phyloP scores from a whole-genome alignment of 1,140 invertebrate species.

The Steinernema khuongi region DNA sequence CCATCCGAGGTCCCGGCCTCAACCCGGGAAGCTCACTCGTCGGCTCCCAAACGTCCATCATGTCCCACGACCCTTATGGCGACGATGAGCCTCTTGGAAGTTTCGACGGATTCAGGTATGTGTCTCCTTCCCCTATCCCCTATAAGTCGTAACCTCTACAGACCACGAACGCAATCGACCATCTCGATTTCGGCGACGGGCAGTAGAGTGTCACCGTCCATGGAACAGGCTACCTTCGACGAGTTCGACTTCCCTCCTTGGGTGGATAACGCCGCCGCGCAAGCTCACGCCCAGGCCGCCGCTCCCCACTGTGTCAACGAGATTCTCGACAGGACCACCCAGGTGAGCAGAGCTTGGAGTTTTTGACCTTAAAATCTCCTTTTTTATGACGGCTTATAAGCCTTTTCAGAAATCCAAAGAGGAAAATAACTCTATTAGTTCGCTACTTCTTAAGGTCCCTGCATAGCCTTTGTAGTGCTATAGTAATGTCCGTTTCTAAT shows the following conservation, averaged over 20 bases:
- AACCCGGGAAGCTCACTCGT: not conserved
- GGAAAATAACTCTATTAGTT: no score
- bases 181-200: constrained; percentile 41
- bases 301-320: constrained; percentile 34
- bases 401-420: no score
- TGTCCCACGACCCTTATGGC: constrained; percentile 34
- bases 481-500: no score
- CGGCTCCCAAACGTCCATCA: constrained; percentile 41
- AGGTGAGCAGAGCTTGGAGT: constrained; percentile 33
- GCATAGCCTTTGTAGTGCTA: no score
- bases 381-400: not conserved
- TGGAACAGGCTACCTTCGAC: constrained; percentile 43
- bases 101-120: constrained; percentile 3
- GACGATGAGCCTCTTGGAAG: constrained; percentile 27
- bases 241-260: constrained; percentile 55
- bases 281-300: constrained; percentile 16
- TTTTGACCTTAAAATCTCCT: no score
- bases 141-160: constrained; percentile 37
- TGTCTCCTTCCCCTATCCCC: constrained; percentile 28
- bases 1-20: not conserved
- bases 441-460: no score
- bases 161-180: constrained; percentile 48
- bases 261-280: constrained; percentile 29
- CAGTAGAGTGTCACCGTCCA: constrained; percentile 44
- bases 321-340: constrained; percentile 46